Evolutionary conservation across 1,140 invertebrate species (phyloP).

Genomic region (Drosophila fuyamai): DNA sequence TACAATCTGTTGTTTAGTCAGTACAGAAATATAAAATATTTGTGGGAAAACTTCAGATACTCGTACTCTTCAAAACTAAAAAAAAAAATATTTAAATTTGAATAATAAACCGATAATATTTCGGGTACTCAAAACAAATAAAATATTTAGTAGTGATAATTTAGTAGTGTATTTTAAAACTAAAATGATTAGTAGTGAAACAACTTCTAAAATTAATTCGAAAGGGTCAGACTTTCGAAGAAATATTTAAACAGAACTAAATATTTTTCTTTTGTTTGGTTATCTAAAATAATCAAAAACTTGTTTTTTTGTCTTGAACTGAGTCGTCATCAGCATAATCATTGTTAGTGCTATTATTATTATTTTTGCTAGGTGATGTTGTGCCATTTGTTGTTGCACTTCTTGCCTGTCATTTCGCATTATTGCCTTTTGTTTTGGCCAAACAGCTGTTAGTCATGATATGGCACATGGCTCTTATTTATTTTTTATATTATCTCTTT

Average conservation of each 20-base stretch:
- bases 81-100: no score
- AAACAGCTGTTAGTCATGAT: slow-evolving; percentile 74
- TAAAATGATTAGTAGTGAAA: no score
- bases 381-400: slow-evolving; percentile 34
- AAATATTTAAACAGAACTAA: no score
- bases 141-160: no score
- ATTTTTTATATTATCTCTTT: slow-evolving; percentile 8
- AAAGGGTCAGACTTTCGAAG: no score
- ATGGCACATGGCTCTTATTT: slow-evolving; percentile 38
- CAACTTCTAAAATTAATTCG: no score
- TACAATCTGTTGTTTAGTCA: slow-evolving; percentile 26
- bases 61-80: neutral
- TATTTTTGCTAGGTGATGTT: slow-evolving; percentile 5
- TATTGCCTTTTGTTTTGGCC: slow-evolving; percentile 63
- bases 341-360: slow-evolving; percentile 10
- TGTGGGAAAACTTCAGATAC: neutral
- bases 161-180: no score
- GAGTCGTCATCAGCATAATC: slow-evolving; percentile 63
- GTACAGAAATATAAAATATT: neutral
- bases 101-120: no score
- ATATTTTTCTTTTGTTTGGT: no score
- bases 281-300: neutral
- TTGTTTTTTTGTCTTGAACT: slow-evolving; percentile 47
- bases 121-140: no score
- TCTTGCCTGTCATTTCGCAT: slow-evolving; percentile 61